Conservation (phyloP, 2,113 vertebrate genomes). For the Mesoclemmys tuberculata region DNA sequence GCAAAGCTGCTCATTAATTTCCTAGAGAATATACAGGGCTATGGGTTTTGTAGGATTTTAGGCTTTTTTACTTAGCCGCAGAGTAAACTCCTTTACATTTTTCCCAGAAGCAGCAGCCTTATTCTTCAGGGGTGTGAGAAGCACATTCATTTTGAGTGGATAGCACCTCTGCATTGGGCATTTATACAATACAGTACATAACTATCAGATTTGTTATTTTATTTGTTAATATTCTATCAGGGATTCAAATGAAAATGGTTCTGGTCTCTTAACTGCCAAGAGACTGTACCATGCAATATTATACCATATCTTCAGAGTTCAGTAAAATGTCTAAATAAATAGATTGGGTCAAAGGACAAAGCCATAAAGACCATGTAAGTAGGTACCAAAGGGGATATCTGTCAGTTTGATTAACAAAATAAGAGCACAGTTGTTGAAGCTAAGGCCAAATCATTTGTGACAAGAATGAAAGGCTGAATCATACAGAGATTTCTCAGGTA, state of each 20-base stretch:
- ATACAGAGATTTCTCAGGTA: neutral
- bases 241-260: neutral
- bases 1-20: conserved; percentile 16
- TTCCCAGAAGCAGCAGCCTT: neutral
- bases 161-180: neutral
- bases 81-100: neutral
- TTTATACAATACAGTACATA: neutral
- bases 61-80: neutral
- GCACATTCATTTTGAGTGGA: neutral
- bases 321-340: neutral
- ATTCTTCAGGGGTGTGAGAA: neutral
- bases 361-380: neutral
- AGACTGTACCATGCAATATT: neutral
- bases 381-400: neutral
- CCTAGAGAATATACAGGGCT: neutral
- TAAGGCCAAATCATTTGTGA: neutral
- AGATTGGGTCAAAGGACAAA: neutral
- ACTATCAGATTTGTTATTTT: neutral
- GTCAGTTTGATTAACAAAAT: neutral
- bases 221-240: neutral
- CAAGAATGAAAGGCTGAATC: neutral
- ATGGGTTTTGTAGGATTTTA: neutral
- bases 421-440: neutral
- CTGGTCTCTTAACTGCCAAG: neutral
- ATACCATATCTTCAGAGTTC: neutral